These are phyloP conservation scores for Urocolius indicus DNA, from an alignment of 2,113 vertebrate species.

Conservation along the genomic window DNA sequence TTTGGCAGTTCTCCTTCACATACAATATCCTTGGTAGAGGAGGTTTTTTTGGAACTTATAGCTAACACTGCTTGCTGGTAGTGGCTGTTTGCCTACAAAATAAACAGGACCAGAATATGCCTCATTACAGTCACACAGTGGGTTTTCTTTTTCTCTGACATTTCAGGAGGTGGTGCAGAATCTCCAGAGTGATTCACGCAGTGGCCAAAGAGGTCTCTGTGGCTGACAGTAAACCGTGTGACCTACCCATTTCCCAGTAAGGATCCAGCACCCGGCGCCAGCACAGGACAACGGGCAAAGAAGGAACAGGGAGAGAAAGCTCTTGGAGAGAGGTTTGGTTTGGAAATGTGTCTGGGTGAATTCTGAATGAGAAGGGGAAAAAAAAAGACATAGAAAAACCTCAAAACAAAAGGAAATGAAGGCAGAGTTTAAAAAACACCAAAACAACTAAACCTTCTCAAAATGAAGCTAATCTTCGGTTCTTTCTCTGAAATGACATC, in stretches of 20 bases:
- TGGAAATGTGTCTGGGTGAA: slow-evolving; percentile 54
- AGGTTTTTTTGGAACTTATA: slow-evolving; percentile 32
- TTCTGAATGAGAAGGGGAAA: not conserved
- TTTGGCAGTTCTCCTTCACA: slow-evolving; percentile 40
- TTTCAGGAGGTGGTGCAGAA: slow-evolving; percentile 59
- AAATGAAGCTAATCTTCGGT: slow-evolving; percentile 36
- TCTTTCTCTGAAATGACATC: slow-evolving; percentile 77
- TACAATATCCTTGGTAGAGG: slow-evolving; percentile 3
- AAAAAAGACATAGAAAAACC: not conserved
- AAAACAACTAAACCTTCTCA: slow-evolving; percentile 30
- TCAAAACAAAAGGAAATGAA: not conserved
- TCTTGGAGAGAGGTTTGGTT: slow-evolving; percentile 54
- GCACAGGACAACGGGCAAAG: slow-evolving; percentile 3
- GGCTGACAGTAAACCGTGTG: slow-evolving; percentile 59
- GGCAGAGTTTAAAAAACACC: slow-evolving; percentile 49
- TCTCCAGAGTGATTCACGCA: slow-evolving; percentile 21
- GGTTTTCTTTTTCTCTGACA: slow-evolving; percentile 65
- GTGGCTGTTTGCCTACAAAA: slow-evolving; percentile 52
- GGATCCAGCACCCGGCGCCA: slow-evolving; percentile 43
- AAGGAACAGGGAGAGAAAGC: not conserved
- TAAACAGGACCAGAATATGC: slow-evolving; percentile 42
- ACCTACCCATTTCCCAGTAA: slow-evolving; percentile 63
- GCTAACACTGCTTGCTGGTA: slow-evolving; percentile 1
- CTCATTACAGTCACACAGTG: slow-evolving; percentile 48
- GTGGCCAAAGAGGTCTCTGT: slow-evolving; percentile 53